phyloP scores from a whole-genome alignment of 2,797 vertebrate species.

The Pelobates cultripes region DNA sequence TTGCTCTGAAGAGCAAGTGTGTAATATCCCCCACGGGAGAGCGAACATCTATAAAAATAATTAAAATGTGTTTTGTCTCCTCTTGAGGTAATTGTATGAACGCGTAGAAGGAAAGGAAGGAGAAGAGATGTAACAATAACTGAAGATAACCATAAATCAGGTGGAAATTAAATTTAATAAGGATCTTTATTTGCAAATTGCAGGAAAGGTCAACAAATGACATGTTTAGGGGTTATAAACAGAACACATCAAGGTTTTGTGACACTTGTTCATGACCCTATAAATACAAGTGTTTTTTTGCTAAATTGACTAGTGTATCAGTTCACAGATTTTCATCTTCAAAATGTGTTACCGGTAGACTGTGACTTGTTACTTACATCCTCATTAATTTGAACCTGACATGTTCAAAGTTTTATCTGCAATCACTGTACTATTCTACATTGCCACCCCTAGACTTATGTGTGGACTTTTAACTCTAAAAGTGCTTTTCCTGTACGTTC shows the following conservation, averaged over 20 bases:
- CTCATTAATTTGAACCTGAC: background rate
- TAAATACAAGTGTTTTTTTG: background rate
- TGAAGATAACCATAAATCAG: slow-evolving; percentile 18
- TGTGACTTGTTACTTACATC: background rate
- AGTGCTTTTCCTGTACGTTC: background rate
- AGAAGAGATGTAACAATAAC: background rate
- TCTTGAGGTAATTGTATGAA: slow-evolving; percentile 21
- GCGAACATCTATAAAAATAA: slow-evolving; percentile 30
- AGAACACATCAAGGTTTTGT: background rate
- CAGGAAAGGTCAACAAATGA: slow-evolving; percentile 1
- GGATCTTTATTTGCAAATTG: background rate
- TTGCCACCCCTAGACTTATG: background rate
- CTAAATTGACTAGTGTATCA: background rate
- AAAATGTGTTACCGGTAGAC: background rate
- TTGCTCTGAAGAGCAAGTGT: slow-evolving; percentile 10
- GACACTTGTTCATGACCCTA: background rate
- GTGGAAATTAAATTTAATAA: slow-evolving; percentile 12
- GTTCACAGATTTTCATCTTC: background rate
- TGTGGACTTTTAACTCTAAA: background rate
- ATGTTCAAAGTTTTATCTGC: background rate
- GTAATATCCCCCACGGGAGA: slow-evolving; percentile 16
- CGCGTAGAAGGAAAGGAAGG: background rate
- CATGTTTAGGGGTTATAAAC: background rate
- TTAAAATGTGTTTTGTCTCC: slow-evolving; percentile 32
- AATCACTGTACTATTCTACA: background rate